A percentile compares a stretch with the other conserved stretches of the same genome.
These are phyloP conservation scores for Hiodon alosoides DNA, from an alignment of 2,113 vertebrate genomes.

Conservation along the genomic window DNA sequence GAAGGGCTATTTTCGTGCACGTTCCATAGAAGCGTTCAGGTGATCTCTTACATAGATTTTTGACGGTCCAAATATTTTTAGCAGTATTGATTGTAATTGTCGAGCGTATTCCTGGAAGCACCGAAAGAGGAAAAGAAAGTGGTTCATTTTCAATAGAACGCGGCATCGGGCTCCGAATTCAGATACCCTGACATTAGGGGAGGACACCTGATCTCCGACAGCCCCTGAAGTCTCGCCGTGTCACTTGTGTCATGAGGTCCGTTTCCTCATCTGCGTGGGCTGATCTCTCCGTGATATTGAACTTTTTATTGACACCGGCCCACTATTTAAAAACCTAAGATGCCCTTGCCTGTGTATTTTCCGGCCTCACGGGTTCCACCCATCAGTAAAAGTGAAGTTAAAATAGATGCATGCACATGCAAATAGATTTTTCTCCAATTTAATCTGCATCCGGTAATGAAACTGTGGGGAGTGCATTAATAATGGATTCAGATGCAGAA, in stretches of 20 bases:
- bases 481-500: constrained; percentile 48
- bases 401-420: constrained; percentile 49
- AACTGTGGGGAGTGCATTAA: constrained; percentile 50
- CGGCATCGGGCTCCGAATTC: constrained; percentile 21
- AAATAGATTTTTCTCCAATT: constrained; percentile 37
- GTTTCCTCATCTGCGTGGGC: not conserved
- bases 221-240: not conserved
- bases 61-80: constrained; percentile 66
- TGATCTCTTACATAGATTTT: constrained; percentile 59
- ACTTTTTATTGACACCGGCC: too few species aligned
- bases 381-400: constrained; percentile 7
- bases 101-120: constrained; percentile 60
- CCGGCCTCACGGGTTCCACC: not conserved
- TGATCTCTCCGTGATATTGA: too few species aligned
- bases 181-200: constrained; percentile 10
- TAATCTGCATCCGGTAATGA: constrained; percentile 53
- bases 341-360: not conserved
- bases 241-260: not conserved
- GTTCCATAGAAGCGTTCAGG: constrained; percentile 50
- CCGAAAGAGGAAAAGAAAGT: constrained; percentile 39
- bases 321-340: not conserved
- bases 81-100: constrained; percentile 59
- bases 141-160: constrained; percentile 22
- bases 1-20: constrained; percentile 61
- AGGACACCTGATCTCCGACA: constrained; percentile 4